A percentile compares a stretch with the other conserved stretches of the same genome.
Conservation (phyloP, 92 coral and sea anemone species). For the Umimayanthus kanabou region DNA sequence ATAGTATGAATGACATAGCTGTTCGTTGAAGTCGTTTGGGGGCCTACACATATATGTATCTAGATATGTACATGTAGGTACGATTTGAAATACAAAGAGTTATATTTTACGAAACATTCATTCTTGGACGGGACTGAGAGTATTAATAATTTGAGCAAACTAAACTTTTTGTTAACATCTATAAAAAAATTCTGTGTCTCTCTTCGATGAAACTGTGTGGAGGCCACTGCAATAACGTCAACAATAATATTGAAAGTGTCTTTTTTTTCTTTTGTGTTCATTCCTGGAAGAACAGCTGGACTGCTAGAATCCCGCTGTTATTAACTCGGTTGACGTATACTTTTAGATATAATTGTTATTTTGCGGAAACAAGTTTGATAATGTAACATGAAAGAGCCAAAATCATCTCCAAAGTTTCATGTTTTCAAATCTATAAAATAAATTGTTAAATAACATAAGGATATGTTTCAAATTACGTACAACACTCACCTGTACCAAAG, state of each 20-base stretch:
- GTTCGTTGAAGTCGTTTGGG: not conserved
- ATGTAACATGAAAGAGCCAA: not conserved
- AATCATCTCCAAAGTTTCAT: not conserved
- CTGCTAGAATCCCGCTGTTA: constrained; percentile 1
- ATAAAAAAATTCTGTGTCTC: not conserved
- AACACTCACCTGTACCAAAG: constrained; percentile 83
- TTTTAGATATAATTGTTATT: not conserved
- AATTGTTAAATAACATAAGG: not conserved
- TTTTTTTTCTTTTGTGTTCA: not conserved
- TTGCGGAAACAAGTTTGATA: not conserved
- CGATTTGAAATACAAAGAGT: not conserved
- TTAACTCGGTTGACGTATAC: not conserved
- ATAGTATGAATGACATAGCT: not conserved
- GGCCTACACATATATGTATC: not conserved
- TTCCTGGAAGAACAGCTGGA: constrained; percentile 2
- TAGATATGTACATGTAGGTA: not conserved
- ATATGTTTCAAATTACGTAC: not conserved
- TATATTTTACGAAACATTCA: not conserved
- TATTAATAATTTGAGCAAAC: not conserved
- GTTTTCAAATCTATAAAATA: not conserved
- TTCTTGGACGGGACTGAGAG: not conserved
- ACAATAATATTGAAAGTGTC: not conserved
- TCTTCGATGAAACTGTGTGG: not conserved
- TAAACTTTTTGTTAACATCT: not conserved
- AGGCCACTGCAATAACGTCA: not conserved